Evolutionary conservation across 92 coral and sea anemone species (phyloP), one percentile per base, ranked within the genome.

Genomic region (Palythoa grandiflora): DNA sequence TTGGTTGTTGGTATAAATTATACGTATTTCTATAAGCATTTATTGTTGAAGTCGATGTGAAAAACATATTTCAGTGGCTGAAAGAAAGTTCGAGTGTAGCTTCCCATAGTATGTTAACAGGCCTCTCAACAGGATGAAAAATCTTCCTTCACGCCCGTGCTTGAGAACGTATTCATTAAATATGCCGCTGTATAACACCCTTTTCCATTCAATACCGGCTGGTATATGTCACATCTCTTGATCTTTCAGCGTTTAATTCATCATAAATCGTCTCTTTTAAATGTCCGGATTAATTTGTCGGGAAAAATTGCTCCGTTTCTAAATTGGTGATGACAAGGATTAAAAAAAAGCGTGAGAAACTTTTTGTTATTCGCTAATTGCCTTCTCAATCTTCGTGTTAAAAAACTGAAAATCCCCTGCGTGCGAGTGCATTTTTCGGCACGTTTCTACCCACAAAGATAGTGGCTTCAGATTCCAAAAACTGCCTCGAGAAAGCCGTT

Each of bases 261-360:
- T 77, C 63, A 35, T 21, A 77, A 77, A 17, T 77, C 68, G 53
- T 77, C 66, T 77, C 83, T 77, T 53, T 77, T 52, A 54, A 77
- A 17, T 35, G 59, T 53, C 83, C 68, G 40, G 66, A 55, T 54
- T 77, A 54, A 77, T 36, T 57, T 40, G 35, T 2, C 53, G 15
- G 44, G 48, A 21, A 54, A 77, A 77, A 73, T 28, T 54, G 20
- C 28, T 35, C 28, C 28, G 28, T 20, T 77, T 54, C 38, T 54
- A 11, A 77, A 40, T 54, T 52, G 48, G 44, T 73, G 54, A 6
- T 77, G 68, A 77, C 83, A 68, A 37, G 50, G 21, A 20, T 38
- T 50, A 44, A 9, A 36, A 12, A 70, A 70, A 70, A 77, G 83
- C 83, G 83, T 77, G 83, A 54, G 83, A 77, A 75, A 77, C 2